A percentile compares a stretch with the other conserved stretches of the same genome.
phyloP scores from a whole-genome alignment of 2,113 vertebrate species.

The Otis tarda region DNA sequence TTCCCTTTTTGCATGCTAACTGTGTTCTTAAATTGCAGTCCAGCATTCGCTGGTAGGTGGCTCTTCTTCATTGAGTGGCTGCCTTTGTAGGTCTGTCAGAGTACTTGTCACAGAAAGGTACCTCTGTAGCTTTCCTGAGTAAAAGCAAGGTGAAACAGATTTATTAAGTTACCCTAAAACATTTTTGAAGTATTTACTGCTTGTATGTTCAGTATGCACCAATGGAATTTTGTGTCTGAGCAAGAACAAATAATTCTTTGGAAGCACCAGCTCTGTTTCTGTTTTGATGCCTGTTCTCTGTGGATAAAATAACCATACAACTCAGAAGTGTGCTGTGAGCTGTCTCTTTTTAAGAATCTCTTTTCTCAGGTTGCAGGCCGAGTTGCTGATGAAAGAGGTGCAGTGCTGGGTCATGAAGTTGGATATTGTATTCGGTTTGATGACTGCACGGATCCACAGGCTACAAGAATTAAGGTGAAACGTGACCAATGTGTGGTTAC shows the following conservation, averaged over 20 bases:
- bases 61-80: not conserved
- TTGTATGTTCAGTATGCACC: not conserved
- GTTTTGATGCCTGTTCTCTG: not conserved
- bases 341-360: not conserved
- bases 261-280: not conserved
- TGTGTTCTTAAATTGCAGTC: not conserved
- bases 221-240: not conserved
- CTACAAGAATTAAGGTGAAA: constrained; percentile 94
- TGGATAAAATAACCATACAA: not conserved
- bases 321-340: not conserved
- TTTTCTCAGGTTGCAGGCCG: constrained; percentile 87
- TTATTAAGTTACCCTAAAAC: not conserved
- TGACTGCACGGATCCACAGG: constrained; percentile 90
- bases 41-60: not conserved
- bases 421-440: constrained; percentile 98
- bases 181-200: not conserved
- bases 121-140: not conserved
- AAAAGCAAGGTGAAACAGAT: not conserved
- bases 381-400: constrained; percentile 93
- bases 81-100: not conserved
- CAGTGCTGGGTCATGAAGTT: constrained; percentile 93
- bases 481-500: not conserved
- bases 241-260: not conserved
- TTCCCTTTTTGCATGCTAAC: not conserved
- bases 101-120: not conserved